These are phyloP conservation scores for Perognathus longimembris DNA, from an alignment of 2,113 vertebrate genomes.

Conservation along the genomic window DNA sequence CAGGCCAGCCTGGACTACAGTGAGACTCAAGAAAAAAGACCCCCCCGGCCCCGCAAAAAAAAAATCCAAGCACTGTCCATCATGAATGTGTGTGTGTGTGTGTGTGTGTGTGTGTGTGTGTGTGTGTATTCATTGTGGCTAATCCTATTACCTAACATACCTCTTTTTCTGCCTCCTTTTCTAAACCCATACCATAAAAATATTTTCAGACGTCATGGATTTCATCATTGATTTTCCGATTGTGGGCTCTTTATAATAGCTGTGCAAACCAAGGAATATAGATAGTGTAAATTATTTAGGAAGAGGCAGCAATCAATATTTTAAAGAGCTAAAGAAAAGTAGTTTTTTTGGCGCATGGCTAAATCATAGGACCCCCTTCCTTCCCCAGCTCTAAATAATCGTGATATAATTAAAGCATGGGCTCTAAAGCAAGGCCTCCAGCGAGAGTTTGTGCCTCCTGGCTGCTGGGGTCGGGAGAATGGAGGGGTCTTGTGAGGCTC, in stretches of 20 bases:
- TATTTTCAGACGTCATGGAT: neutral
- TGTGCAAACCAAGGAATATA: neutral
- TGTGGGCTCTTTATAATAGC: neutral
- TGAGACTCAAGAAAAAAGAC: neutral
- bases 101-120: neutral
- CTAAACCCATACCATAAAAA: neutral
- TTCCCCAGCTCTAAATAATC: neutral
- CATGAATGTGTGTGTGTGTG: neutral
- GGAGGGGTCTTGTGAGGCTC: neutral
- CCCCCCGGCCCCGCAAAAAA: neutral
- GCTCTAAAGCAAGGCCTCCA: neutral
- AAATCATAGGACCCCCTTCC: neutral
- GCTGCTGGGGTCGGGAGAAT: neutral
- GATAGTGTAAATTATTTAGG: neutral
- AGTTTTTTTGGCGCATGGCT: neutral
- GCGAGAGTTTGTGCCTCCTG: neutral
- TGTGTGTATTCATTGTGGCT: neutral
- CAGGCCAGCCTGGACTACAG: neutral
- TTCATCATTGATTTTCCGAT: constrained; percentile 9
- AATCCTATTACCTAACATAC: neutral
- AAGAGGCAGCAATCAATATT: neutral
- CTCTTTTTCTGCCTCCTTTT: neutral
- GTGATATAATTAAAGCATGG: constrained; percentile 4
- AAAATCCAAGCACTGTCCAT: neutral
- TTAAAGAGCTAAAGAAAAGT: neutral